Evolutionary conservation across 2,797 vertebrate species (phyloP).

Genomic region (Cirrhinus molitorella): DNA sequence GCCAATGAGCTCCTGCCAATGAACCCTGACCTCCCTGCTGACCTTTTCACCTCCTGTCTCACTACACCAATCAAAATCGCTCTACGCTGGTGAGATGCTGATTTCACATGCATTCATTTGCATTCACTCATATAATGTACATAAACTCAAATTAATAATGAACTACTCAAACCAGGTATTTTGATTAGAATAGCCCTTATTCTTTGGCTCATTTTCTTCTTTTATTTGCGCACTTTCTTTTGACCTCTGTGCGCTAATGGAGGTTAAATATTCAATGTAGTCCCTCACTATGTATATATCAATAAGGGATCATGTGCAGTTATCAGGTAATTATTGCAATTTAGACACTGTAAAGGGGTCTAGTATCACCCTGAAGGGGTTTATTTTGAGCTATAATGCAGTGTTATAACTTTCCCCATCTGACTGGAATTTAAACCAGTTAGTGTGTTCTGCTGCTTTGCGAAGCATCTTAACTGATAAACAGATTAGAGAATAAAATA

Average conservation of each 20-base stretch:
- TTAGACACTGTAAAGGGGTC: background rate
- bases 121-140: background rate
- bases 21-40: constrained; percentile 96
- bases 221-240: background rate
- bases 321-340: background rate
- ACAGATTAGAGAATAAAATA: too few species aligned
- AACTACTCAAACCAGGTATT: background rate
- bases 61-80: constrained; percentile 98
- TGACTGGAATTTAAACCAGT: too few species aligned
- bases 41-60: constrained; percentile 98
- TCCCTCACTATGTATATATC: background rate
- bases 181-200: background rate
- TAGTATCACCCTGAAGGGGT: background rate
- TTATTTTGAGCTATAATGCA: background rate
- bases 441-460: too few species aligned
- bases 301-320: background rate
- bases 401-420: too few species aligned
- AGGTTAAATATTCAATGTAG: background rate
- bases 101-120: background rate
- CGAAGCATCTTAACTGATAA: too few species aligned
- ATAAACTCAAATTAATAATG: background rate
- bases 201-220: background rate
- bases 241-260: background rate
- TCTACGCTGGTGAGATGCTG: constrained; percentile 87
- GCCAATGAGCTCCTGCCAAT: constrained; percentile 94